These are phyloP conservation scores for Caiman crocodilus DNA, from an alignment of 2,797 vertebrate genomes.

Conservation along the genomic window DNA sequence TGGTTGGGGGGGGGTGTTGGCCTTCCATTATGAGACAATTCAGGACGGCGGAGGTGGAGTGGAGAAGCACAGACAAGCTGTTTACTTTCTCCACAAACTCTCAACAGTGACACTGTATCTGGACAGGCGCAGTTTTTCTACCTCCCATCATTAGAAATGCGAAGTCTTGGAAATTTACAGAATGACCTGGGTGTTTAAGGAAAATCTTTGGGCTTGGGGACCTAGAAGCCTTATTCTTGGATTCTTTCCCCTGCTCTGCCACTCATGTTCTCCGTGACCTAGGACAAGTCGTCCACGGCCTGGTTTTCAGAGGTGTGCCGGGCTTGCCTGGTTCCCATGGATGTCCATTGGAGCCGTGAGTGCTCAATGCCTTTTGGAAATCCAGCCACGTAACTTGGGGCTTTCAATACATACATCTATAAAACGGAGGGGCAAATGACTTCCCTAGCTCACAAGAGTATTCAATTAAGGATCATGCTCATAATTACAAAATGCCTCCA, in stretches of 20 bases:
- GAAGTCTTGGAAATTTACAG: background rate
- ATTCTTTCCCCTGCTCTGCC: background rate
- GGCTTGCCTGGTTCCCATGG: background rate
- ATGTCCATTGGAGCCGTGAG: rapidly evolving
- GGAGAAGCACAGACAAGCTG: background rate
- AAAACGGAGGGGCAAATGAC: background rate
- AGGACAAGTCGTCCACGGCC: background rate
- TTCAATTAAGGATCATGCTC: background rate
- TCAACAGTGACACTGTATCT: background rate
- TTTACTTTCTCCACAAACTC: background rate
- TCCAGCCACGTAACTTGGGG: background rate
- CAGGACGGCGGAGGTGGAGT: background rate
- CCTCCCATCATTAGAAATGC: no score
- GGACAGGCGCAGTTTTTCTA: background rate
- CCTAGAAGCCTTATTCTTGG: rapidly evolving
- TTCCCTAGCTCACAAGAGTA: background rate
- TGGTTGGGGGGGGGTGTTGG: background rate
- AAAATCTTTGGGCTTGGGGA: background rate
- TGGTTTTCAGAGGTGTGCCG: background rate
- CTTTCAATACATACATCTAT: background rate
- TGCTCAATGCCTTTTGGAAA: background rate
- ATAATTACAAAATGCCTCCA: background rate
- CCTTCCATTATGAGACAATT: slow-evolving; percentile 17
- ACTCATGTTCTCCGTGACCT: rapidly evolving
- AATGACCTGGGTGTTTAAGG: rapidly evolving